Evolutionary conservation across 53 echinoderm and acorn worm species (phyloP), one percentile per base, ranked within the genome.

Genomic region (Holothuria leucospilota): DNA sequence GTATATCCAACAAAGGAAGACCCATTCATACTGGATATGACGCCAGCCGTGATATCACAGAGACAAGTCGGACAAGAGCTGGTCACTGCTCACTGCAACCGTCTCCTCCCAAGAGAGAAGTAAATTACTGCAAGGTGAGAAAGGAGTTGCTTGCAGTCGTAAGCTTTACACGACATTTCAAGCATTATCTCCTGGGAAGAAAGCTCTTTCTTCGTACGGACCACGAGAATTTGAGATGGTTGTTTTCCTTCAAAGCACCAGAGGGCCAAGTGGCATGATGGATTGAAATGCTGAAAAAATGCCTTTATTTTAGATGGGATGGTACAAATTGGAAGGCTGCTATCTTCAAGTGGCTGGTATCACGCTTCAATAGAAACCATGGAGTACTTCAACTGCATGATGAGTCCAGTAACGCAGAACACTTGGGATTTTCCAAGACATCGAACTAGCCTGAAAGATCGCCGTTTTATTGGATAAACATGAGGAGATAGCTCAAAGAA

Each of bases 71-170:
- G 42, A 42, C 5, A 42, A 9, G 42, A 42, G 21, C 39, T 72
- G 8, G 73, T 72, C 2, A 72, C 18, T 34, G 39, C 73, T 2
- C 39, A 72, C n/a, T 39, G 73, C 8, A 72, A 40, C 40, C 39
- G 73, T 16, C 73, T 72, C 4, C 38, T 72, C 34, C 73, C 11
- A 72, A 72, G 13, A 42, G 73, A 20, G 73, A 38, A n/a, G 13
- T 20, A 13, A 72, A 72, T 39, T 72, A 72, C 40, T 72, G 73
- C 40, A 42, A 5, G 5, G 42, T 9, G 42, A 42, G 42, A 13
- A 49, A 13, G 49, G 49, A 49, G 49, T 49, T 14, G 8, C 64
- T 64, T 10, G 64, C 13, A 14, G 64, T 16, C 28, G 5, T 64
- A 28, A 0, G 8, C 64, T 64, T 64, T 0, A 64, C 64, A 6